Conservation (phyloP, 2,888 invertebrate genomes). For the Philereme transversata region DNA sequence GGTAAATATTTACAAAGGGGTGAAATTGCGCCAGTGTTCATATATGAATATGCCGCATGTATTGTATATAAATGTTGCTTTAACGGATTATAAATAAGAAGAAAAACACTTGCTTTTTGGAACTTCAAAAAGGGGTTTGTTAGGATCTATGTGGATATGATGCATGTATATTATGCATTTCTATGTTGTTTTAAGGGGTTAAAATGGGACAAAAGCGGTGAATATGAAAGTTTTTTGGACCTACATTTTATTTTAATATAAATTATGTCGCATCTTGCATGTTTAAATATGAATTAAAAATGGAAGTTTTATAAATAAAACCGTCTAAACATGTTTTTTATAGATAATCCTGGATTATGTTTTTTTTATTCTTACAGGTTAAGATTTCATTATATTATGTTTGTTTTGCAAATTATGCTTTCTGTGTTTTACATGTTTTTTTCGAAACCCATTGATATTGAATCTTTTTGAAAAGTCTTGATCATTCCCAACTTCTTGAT, state of each 20-base stretch:
- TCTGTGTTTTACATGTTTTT: constrained; percentile 34
- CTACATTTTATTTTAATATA: neutral
- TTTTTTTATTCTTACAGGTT: constrained; percentile 13
- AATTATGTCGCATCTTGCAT: constrained; percentile 26
- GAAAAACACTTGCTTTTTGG: too few relatives aligned
- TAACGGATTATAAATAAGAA: too few relatives aligned
- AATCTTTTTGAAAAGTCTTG: constrained; percentile 15
- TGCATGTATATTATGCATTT: too few relatives aligned
- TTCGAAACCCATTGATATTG: constrained; percentile 17
- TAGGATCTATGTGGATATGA: too few relatives aligned
- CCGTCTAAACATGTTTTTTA: constrained; percentile 3
- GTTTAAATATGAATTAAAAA: constrained; percentile 25
- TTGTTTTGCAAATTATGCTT: constrained; percentile 40
- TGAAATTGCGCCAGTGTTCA: neutral
- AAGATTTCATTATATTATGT: constrained; percentile 29
- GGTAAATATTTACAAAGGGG: neutral
- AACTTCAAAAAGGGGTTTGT: too few relatives aligned
- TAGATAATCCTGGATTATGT: constrained; percentile 18
- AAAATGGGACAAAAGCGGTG: too few relatives aligned
- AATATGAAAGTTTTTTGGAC: too few relatives aligned
- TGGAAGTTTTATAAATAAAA: constrained; percentile 11
- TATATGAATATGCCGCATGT: too few relatives aligned
- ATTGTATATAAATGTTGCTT: too few relatives aligned
- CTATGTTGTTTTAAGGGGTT: too few relatives aligned
- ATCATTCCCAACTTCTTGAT: constrained; percentile 18